Base-by-base conservation (phyloP, 1,140 invertebrate species). In the Zeugodacus cucurbitae region DNA sequence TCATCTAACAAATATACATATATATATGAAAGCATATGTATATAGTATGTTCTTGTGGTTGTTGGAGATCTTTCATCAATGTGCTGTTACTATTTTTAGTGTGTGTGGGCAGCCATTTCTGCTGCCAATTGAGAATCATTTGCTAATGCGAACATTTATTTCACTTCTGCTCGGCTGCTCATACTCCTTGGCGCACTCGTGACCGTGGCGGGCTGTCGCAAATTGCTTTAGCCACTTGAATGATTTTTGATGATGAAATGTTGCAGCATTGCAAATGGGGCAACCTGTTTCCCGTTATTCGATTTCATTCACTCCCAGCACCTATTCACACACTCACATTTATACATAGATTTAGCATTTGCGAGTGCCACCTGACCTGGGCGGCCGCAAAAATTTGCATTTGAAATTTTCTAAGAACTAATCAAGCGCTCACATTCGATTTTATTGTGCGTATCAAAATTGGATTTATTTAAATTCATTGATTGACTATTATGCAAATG, bases 221-320 rank as follows among this genome's bases (percentile, higher is more conserved):
- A 57, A 86, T 58, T 86, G 85, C 14, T 59, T 86, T 59, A 86
- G 85, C 32, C 48, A 59, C 54, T 59, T 59, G 85, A 86, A 86
- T 86, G 54, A 59, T 34, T 59, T 86, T 59, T 58, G 74, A 44
- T 82, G 41, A 7, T 82, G 41, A 82, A 82, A 82, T 82, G 37
- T 78, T 70, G 64, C 14, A 17, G 64, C 8, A 34, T 34, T 34
- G 14, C 3, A 32, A 20, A 70, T 70, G 41, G 22, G 67, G 1
- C 6, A 54, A 54, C 48, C 48, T 20, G 48, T 54, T 2, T 17
- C 48, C 48, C 17, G 14, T 54, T 54, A 54, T 54, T 54, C 14
- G n/a, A 17, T 62, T 8, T 62, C 58, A 7, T 62, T 62, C 58
- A 62, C n/a, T 26, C n/a, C 6, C 58, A 6, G 20, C 14, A 54